These are phyloP conservation scores for Morphnarchus princeps DNA, from an alignment of 2,113 vertebrate genomes.

Conservation along the genomic window DNA sequence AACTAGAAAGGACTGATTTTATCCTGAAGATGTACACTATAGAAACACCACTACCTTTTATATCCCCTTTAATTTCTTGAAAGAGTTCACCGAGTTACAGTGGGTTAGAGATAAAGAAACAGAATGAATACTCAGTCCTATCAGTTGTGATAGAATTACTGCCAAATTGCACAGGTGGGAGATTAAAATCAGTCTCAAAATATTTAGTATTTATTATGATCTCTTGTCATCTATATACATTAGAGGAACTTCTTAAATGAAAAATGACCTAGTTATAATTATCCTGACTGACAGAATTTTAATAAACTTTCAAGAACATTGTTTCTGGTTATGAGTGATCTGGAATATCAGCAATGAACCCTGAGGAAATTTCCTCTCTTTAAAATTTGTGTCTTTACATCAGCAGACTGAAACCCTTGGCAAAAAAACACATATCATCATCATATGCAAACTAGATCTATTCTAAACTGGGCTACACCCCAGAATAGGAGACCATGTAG, in stretches of 20 bases:
- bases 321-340: not conserved
- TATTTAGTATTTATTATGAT: conserved; percentile 35
- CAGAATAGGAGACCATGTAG: not conserved
- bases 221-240: conserved; percentile 6
- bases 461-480: not conserved
- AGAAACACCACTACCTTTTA: not conserved
- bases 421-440: not conserved
- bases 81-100: not conserved
- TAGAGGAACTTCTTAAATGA: conserved; percentile 26
- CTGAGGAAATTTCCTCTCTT: not conserved
- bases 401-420: not conserved
- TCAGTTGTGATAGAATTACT: not conserved
- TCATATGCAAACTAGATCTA: not conserved
- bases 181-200: conserved; percentile 46
- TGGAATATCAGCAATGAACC: not conserved
- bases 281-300: conserved; percentile 20
- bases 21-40: not conserved
- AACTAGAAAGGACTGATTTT: not conserved
- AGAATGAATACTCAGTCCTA: not conserved
- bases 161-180: conserved; percentile 48
- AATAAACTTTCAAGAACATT: not conserved
- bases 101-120: not conserved
- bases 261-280: conserved; percentile 21
- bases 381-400: not conserved
- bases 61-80: not conserved